Percentiles rank a stretch among this genome's conserved stretches.
Evolutionary conservation across 2,797 vertebrate species (phyloP).

Genomic region (Galaxias olidus): DNA sequence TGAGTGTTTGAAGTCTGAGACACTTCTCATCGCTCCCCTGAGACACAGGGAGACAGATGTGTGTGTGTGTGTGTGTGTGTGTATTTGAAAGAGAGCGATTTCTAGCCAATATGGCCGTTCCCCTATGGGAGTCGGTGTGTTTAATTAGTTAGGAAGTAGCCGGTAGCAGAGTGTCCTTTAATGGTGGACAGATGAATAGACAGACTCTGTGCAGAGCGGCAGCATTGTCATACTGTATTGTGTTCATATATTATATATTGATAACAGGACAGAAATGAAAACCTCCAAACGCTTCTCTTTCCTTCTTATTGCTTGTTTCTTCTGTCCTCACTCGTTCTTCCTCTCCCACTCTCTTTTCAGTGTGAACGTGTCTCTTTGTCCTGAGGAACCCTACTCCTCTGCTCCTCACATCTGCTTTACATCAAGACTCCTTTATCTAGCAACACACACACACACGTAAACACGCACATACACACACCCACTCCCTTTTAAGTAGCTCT

Average conservation of each 20-base stretch:
- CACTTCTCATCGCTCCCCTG: constrained; percentile 14
- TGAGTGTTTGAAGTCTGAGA: not conserved
- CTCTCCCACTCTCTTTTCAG: not conserved
- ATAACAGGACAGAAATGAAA: too few species aligned
- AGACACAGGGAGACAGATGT: constrained; percentile 14
- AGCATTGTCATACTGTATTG: too few species aligned
- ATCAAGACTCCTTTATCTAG: constrained; percentile 87
- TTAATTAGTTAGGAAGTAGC: too few species aligned
- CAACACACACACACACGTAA: constrained; percentile 48
- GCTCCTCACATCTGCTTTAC: constrained; percentile 87
- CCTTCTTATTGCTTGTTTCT: not conserved
- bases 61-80: not conserved
- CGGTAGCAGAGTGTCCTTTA: too few species aligned
- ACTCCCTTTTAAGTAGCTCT: constrained; percentile 12
- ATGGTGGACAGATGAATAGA: too few species aligned
- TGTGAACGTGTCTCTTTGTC: constrained; percentile 83
- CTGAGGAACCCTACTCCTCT: constrained; percentile 73
- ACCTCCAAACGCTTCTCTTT: too few species aligned
- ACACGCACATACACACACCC: constrained; percentile 3
- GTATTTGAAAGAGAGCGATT: constrained; percentile 4
- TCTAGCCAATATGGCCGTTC: constrained; percentile 20
- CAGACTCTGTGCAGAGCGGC: too few species aligned
- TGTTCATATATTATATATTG: too few species aligned
- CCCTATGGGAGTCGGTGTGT: constrained; percentile 5
- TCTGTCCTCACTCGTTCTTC: not conserved